A percentile compares a stretch with the other conserved stretches of the same genome.
Conservation (phyloP, 2,797 vertebrate species). For the Pampus argenteus region DNA sequence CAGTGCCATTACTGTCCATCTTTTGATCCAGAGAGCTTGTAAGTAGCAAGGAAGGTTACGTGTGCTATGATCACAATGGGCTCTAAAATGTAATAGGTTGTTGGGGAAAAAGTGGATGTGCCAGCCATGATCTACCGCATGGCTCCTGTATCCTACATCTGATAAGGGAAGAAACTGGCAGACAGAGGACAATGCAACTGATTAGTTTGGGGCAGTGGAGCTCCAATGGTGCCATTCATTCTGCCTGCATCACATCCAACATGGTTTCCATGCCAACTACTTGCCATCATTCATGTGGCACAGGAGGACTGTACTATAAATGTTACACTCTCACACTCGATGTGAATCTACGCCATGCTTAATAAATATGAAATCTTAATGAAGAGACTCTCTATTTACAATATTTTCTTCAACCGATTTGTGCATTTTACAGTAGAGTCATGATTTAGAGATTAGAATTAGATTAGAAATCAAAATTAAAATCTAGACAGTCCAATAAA, state of each 20-base stretch:
- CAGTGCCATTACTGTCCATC: background rate
- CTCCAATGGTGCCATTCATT: slow-evolving; percentile 58
- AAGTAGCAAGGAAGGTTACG: background rate
- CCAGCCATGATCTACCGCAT: slow-evolving; percentile 11
- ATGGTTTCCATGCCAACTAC: slow-evolving; percentile 78
- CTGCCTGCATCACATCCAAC: slow-evolving; percentile 31
- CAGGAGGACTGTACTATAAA: slow-evolving; percentile 7
- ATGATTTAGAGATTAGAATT: too few relatives aligned
- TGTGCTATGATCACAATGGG: slow-evolving; percentile 13
- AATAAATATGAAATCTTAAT: background rate
- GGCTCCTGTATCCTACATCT: slow-evolving; percentile 23
- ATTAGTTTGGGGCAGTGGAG: slow-evolving; percentile 74
- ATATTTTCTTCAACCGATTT: background rate
- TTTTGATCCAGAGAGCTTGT: background rate
- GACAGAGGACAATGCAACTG: slow-evolving; percentile 70
- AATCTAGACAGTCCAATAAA: slow-evolving; percentile 9
- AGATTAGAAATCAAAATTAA: slow-evolving; percentile 3
- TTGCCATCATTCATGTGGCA: slow-evolving; percentile 35
- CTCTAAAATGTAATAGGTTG: slow-evolving; percentile 27
- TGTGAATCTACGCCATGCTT: background rate
- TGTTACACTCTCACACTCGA: background rate
- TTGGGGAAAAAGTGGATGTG: slow-evolving; percentile 16
- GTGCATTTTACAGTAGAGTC: background rate
- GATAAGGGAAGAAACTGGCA: slow-evolving; percentile 45
- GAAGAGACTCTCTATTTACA: background rate